Evolutionary conservation across 1,140 invertebrate genomes (phyloP).

Genomic region (Drosophila trapezifrons): DNA sequence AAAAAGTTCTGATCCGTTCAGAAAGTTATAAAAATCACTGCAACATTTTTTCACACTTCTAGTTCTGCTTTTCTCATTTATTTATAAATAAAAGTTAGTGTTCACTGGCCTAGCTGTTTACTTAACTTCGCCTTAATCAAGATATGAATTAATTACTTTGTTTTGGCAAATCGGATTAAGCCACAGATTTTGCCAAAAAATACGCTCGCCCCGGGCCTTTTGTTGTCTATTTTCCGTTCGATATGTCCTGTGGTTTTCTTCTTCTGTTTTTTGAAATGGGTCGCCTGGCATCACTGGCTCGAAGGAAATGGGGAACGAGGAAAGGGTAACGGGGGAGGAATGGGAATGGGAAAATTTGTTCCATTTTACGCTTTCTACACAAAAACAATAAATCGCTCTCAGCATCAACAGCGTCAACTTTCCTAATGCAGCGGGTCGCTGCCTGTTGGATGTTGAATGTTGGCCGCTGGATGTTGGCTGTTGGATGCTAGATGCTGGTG

Average conservation of each 20-base stretch:
- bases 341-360: slow-evolving; percentile 63
- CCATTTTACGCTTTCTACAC: slow-evolving; percentile 79
- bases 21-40: background rate
- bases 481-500: background rate
- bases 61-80: background rate
- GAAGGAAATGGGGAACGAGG: background rate
- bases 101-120: background rate
- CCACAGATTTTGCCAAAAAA: background rate
- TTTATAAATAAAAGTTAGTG: slow-evolving; percentile 4
- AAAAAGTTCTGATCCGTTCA: background rate
- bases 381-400: slow-evolving; percentile 82
- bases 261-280: slow-evolving; percentile 28
- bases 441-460: slow-evolving; percentile 31
- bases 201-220: background rate
- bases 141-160: slow-evolving; percentile 30
- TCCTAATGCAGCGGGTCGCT: slow-evolving; percentile 70
- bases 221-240: slow-evolving; percentile 13
- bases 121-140: slow-evolving; percentile 2
- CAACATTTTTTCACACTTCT: too few species aligned
- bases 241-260: slow-evolving; percentile 31
- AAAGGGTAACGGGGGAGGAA: too few species aligned
- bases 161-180: slow-evolving; percentile 8
- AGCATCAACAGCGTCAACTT: slow-evolving; percentile 77
- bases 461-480: slow-evolving; percentile 16
- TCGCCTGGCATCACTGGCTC: slow-evolving; percentile 23